phyloP scores from a whole-genome alignment of 30 jellyfish, hydroid and myxozoan genomes.

The Pseudorhiza aurosa region DNA sequence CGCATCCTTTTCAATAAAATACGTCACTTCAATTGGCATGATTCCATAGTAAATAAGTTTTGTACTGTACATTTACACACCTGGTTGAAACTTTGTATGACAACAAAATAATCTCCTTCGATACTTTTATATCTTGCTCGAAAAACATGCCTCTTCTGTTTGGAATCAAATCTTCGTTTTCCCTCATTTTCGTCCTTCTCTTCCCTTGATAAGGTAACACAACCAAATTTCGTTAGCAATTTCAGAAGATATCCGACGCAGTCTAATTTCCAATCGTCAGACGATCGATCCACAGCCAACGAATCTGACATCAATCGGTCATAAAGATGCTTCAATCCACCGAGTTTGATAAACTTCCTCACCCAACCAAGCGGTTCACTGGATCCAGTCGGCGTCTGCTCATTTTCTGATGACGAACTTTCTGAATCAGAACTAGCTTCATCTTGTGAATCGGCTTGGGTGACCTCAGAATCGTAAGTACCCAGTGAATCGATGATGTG shows the following conservation, averaged over 20 bases:
- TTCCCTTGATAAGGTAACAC: conserved; percentile 56
- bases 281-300: conserved; percentile 27
- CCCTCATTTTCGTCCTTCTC: conserved; percentile 55
- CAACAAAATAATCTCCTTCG: conserved; percentile 94
- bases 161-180: conserved; percentile 32
- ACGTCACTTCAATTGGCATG: too few species aligned
- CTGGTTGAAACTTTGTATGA: conserved; percentile 89
- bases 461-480: conserved; percentile 50
- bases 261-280: conserved; percentile 91
- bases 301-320: conserved; percentile 62
- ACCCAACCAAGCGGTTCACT: conserved; percentile 87
- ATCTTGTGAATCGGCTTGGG: conserved; percentile 37
- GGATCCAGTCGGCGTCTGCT: conserved; percentile 25
- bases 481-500: conserved; percentile 92
- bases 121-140: conserved; percentile 97
- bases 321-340: conserved; percentile 78
- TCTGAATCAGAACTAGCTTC: conserved; percentile 94
- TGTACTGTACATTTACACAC: too few species aligned
- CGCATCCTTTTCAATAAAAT: too few species aligned
- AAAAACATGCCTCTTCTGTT: conserved; percentile 75
- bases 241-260: conserved; percentile 82
- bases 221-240: conserved; percentile 92
- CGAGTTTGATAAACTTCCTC: conserved; percentile 71
- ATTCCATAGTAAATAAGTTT: too few species aligned
- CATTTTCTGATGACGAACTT: conserved; percentile 81